phyloP scores from a whole-genome alignment of 2,113 vertebrate genomes.

The Erpornis zantholeuca region DNA sequence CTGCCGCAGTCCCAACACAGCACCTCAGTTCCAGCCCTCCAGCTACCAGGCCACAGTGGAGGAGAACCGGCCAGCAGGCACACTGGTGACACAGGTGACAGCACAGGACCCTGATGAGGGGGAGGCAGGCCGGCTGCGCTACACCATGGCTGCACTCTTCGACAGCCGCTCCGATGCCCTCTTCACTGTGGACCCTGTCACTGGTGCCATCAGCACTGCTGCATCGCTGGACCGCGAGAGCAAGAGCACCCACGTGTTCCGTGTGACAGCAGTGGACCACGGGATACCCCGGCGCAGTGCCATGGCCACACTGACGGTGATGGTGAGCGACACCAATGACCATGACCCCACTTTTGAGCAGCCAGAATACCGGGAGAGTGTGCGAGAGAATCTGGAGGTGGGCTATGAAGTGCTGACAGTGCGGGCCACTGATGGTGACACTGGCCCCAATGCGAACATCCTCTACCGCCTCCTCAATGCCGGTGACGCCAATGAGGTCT shows the following conservation, averaged over 20 bases:
- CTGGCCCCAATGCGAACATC: conserved; percentile 90
- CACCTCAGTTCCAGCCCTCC: conserved; percentile 90
- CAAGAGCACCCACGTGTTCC: conserved; percentile 92
- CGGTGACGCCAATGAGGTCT: conserved; percentile 75
- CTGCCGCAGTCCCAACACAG: conserved; percentile 82
- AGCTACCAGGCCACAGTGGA: conserved; percentile 92
- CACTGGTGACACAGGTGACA: conserved; percentile 78
- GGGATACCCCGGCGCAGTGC: conserved; percentile 84
- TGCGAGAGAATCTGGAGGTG: conserved; percentile 94
- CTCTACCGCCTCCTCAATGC: conserved; percentile 88
- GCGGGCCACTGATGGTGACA: conserved; percentile 88
- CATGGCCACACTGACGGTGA: conserved; percentile 90
- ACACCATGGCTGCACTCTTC: conserved; percentile 90
- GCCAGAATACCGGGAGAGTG: conserved; percentile 89
- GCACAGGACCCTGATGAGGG: conserved; percentile 87
- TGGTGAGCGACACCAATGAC: conserved; percentile 88
- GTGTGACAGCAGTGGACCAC: conserved; percentile 83
- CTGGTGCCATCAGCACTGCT: conserved; percentile 81
- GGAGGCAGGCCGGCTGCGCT: conserved; percentile 84
- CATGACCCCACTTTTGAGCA: conserved; percentile 92
- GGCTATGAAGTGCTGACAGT: conserved; percentile 95
- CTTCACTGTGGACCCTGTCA: conserved; percentile 80
- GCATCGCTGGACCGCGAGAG: conserved; percentile 87
- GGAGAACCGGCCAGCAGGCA: conserved; percentile 86
- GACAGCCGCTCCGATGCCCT: conserved; percentile 91